Conservation (phyloP, 2,888 invertebrate genomes). For the Tortricodes alternella region DNA sequence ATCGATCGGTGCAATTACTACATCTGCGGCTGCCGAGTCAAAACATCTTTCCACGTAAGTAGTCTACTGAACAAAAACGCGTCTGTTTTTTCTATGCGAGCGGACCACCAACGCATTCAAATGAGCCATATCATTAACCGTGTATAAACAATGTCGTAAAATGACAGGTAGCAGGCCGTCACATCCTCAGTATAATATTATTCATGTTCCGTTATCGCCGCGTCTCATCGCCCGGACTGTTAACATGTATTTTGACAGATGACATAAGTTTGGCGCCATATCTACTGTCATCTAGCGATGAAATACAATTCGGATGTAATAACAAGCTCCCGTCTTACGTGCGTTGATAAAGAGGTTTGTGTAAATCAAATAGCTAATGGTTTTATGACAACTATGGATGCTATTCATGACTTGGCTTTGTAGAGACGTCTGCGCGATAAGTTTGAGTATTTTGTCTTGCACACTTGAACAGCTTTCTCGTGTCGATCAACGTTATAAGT, state of each 20-base stretch:
- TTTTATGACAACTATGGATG: conserved; percentile 26
- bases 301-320: conserved; percentile 77
- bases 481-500: neutral
- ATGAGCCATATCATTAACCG: conserved; percentile 75
- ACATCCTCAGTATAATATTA: conserved; percentile 65
- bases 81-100: conserved; percentile 51
- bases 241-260: conserved; percentile 83
- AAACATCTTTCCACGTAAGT: conserved; percentile 22
- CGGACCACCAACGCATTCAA: conserved; percentile 78
- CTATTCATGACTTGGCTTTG: conserved; percentile 37
- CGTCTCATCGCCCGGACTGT: conserved; percentile 66
- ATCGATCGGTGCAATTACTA: conserved; percentile 16
- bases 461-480: neutral
- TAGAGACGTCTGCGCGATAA: conserved; percentile 37
- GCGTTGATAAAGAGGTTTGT: conserved; percentile 59
- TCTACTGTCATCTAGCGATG: conserved; percentile 73
- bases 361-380: conserved; percentile 60
- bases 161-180: conserved; percentile 76
- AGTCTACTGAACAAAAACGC: conserved; percentile 46
- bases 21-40: conserved; percentile 25
- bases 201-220: conserved; percentile 58
- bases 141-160: conserved; percentile 75
- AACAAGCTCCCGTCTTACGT: conserved; percentile 81
- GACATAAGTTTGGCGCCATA: conserved; percentile 80
- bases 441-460: conserved; percentile 14